A percentile compares a stretch with the other conserved stretches of the same genome.
Evolutionary conservation across 2,113 vertebrate species (phyloP).

Genomic region (Mixornis gularis): DNA sequence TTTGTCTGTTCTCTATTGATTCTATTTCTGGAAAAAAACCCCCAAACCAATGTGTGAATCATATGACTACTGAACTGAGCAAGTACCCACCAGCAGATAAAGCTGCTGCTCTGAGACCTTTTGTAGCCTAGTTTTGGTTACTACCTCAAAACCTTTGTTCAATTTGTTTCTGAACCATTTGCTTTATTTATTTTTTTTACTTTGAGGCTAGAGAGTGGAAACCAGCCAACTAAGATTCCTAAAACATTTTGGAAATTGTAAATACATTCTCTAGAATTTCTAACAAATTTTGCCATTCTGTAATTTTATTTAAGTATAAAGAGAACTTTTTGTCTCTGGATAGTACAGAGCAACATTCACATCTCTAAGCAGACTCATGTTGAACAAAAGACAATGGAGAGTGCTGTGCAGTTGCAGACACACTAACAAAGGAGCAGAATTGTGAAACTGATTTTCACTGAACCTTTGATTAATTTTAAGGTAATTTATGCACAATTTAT

Average conservation of each 20-base stretch:
- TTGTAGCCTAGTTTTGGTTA: slow-evolving; percentile 24
- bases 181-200: not conserved
- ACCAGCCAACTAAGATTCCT: not conserved
- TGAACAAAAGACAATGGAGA: not conserved
- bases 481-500: not conserved
- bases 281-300: not conserved
- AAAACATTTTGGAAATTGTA: not conserved
- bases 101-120: slow-evolving; percentile 26
- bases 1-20: slow-evolving; percentile 83
- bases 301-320: not conserved
- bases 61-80: slow-evolving; percentile 66
- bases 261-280: not conserved
- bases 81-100: slow-evolving; percentile 29
- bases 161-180: not conserved
- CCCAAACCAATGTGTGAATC: slow-evolving; percentile 58
- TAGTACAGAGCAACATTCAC: not conserved
- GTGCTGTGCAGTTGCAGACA: not conserved
- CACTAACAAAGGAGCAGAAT: not conserved
- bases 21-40: slow-evolving; percentile 73
- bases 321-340: not conserved
- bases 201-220: not conserved
- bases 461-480: not conserved
- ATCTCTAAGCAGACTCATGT: not conserved
- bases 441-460: not conserved
- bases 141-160: not conserved